Evolutionary conservation across 37 sponge, comb jelly and placozoan genomes (phyloP).

Genomic region (Axinella damicornis): DNA sequence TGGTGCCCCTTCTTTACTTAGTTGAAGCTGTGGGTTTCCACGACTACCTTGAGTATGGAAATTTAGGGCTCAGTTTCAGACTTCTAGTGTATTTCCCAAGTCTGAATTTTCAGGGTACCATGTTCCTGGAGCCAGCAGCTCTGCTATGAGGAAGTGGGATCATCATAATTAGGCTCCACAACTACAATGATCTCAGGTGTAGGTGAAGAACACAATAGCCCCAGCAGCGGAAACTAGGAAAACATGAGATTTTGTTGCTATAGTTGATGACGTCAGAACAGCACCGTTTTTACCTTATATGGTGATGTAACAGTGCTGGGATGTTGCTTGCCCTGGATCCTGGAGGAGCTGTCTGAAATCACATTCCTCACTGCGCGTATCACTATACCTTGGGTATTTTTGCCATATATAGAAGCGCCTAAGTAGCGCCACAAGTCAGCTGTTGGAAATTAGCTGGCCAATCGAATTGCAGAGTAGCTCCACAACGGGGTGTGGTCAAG

Average conservation of each 20-base stretch:
- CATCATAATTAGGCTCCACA: too few relatives aligned
- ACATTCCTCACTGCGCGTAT: constrained; percentile 1
- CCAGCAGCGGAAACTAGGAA: too few relatives aligned
- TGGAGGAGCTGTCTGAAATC: neutral
- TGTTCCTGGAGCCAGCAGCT: too few relatives aligned
- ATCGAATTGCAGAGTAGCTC: constrained; percentile 14
- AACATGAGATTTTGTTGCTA: neutral
- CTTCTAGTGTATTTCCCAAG: too few relatives aligned
- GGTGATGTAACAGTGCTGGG: neutral
- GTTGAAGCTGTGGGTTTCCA: too few relatives aligned
- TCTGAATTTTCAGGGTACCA: too few relatives aligned
- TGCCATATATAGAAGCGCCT: constrained; percentile 5
- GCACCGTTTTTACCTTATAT: constrained; percentile 32
- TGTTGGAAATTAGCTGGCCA: constrained; percentile 16
- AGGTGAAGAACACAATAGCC: too few relatives aligned
- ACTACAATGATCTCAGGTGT: too few relatives aligned
- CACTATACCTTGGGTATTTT: neutral
- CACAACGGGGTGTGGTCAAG: constrained; percentile 1
- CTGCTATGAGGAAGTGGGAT: too few relatives aligned
- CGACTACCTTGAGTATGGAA: too few relatives aligned
- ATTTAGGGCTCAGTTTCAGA: too few relatives aligned
- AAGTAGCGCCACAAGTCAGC: neutral
- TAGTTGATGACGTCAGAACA: neutral
- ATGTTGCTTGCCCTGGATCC: neutral
- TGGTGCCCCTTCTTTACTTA: too few relatives aligned